Base-by-base conservation (phyloP, 1,140 invertebrate genomes). In the Cyphomyrmex costatus region DNA sequence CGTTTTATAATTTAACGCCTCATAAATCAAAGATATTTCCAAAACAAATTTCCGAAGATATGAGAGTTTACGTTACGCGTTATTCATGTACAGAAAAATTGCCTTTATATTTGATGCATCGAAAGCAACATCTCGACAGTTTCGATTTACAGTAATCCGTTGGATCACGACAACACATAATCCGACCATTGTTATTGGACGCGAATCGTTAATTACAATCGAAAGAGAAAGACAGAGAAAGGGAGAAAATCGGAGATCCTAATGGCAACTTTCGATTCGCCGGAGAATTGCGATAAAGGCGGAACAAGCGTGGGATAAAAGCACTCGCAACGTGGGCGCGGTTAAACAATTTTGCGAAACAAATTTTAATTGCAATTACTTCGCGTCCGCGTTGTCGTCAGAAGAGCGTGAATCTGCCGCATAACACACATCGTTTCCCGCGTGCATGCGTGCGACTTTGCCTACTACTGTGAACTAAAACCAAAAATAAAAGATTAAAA, bases 331-430 rank as follows among this genome's bases (percentile, higher is more conserved):
- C 63, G 63, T 66, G 84, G 60, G 85, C 86, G 84, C 80, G 88
- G 58, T 53, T 89, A 89, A 83, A 85, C 88, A 89, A 89, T 89
- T 89, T 89, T 71, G 80, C 88, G 88, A 89, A 89, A 89, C 88
- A 89, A 89, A 89, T 89, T 89, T 89, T 89, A 89, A 89, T 89
- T 89, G 88, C 88, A 86, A 89, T 89, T 89, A 89, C 88, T 89
- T 86, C 56, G 71, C 88, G 60, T 66, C 74, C 79, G 66, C 63
- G 33, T 60, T 56, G 71, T 46, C 70, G 77, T 19, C 60, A 53
- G 65, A 89, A 53, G 65, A 89, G 63, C 74, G 87, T 89, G 88
- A 89, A 89, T 80, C 63, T 27, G 68, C 51, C 46, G n/a, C 42
- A 58, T 63, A 49, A 85, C 58, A 53, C 82, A 63, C 73, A 74